phyloP scores from a whole-genome alignment of 2,888 invertebrate genomes.

The Augochlorella aurata region DNA sequence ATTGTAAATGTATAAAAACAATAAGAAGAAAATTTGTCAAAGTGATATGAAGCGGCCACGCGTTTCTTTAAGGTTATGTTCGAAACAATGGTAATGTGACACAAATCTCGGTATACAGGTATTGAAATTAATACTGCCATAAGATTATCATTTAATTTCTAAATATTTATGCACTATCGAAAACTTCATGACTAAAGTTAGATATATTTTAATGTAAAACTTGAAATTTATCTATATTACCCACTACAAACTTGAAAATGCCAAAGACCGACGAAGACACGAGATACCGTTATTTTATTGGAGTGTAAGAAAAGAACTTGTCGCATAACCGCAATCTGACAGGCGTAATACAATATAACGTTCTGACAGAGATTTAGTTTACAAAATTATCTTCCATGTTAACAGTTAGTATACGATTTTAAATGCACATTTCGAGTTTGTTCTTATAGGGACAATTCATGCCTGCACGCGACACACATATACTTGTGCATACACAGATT shows the following conservation, averaged over 20 bases:
- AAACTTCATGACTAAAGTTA: neutral
- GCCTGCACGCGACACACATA: conserved; percentile 25
- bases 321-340: conserved; percentile 14
- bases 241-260: conserved; percentile 23
- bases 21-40: neutral
- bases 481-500: conserved; percentile 12
- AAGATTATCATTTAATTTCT: neutral
- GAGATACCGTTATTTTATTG: conserved; percentile 13
- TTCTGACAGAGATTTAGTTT: conserved; percentile 12
- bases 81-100: conserved; percentile 11
- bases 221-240: conserved; percentile 13
- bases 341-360: neutral
- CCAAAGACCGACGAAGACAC: conserved; percentile 23
- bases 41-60: conserved; percentile 45
- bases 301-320: conserved; percentile 2
- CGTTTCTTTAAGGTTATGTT: conserved; percentile 64
- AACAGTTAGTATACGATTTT: conserved; percentile 15
- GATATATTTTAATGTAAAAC: neutral
- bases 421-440: conserved; percentile 18
- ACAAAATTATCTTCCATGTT: neutral
- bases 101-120: neutral
- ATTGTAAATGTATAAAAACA: conserved; percentile 16
- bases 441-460: conserved; percentile 35
- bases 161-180: neutral
- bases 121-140: conserved; percentile 2